Evolutionary conservation across 2,888 invertebrate genomes (phyloP), one percentile per base, ranked within the genome.

Genomic region (Diarsia mendica): DNA sequence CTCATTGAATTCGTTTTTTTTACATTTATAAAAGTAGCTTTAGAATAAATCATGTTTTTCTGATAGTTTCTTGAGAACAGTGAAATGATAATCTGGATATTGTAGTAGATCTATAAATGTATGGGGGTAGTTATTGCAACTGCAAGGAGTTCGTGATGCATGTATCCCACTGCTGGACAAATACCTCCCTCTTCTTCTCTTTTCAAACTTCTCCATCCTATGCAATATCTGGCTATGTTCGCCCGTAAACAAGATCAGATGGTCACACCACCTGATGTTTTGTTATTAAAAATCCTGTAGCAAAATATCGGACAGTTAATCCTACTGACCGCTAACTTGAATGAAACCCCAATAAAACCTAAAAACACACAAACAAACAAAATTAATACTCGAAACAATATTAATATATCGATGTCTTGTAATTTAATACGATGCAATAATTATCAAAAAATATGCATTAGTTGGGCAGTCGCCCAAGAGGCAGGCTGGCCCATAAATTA

Each of bases 401-500:
- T 84, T 77, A 77, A 70, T 73, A 81, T 79, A 82, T 83, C 72
- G 88, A 79, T 91, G 89, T 89, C 89, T 86, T 91, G 94, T 92
- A 94, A 94, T 89, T 80, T 87, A 90, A 94, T 92, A 90, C 91
- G 87, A 89, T 77, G 92, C 88, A 91, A 93, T 93, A 92, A 92
- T 92, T 91, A 94, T 92, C 90, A 88, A 92, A 92, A 93, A 91
- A 93, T 94, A 93, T 93, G 93, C 93, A 92, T 93, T 91, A 93
- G 85, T 87, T 85, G 84, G 79, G 72, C 85, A 86, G 79, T 74
- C 83, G 73, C 51, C 78, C 84, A 80, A 76, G 78, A 77, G 87
- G 88, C 86, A 86, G 89, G 88, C 88, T 89, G 85, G 85, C 71
- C 86, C 89, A 95, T 96, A 96, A 96, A 96, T 96, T 95, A 94